Evolutionary conservation across 1,140 invertebrate species (phyloP), one percentile per base, ranked within the genome.

Genomic region (Bombus cullumanus): DNA sequence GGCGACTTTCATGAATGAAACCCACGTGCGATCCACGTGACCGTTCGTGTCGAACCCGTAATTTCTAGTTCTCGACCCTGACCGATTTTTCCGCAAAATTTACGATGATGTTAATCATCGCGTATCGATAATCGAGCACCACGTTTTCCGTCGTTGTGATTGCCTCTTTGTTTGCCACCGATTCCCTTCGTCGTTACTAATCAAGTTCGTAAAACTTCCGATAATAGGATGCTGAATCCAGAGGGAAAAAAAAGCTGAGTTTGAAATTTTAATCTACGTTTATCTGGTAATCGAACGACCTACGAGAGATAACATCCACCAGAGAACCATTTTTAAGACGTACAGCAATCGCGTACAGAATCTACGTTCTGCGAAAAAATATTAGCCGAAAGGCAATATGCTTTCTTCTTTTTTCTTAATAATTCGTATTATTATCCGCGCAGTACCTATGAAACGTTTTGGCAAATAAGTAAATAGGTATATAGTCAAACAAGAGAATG

Each of bases 1-100:
- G 89, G 47, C 79, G 84, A 76, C 83, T 73, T 92, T 92, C 90
- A 92, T 92, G 91, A 92, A 92, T 92, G 92, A 89, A 92, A 90
- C 84, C 91, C 92, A 92, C 92, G 92, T 92, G 92, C 82, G 69
- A 71, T 83, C 83, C 91, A 91, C 90, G 90, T 90, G 92, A 85
- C 85, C 88, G 85, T 76, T 84, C 81, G 64, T 71, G 68, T 39
- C 62, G 12, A 77, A 71, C 3, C 64, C n/a, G 66, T 68, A 47
- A 79, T 79, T 71, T 62, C 43, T 64, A 75, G 18, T 59, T 75
- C 12, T 22, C 71, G 31, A 47, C 64, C 57, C 41, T n/a, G 31
- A n/a, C 47, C 79, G 22, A 74, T 43, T 57, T 62, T 72, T 41
- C 13, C 22, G 13, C 13, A 10, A 18, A n/a, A 37, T 75, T 9